phyloP scores from a whole-genome alignment of 2,888 invertebrate species.

The Formica aserva region DNA sequence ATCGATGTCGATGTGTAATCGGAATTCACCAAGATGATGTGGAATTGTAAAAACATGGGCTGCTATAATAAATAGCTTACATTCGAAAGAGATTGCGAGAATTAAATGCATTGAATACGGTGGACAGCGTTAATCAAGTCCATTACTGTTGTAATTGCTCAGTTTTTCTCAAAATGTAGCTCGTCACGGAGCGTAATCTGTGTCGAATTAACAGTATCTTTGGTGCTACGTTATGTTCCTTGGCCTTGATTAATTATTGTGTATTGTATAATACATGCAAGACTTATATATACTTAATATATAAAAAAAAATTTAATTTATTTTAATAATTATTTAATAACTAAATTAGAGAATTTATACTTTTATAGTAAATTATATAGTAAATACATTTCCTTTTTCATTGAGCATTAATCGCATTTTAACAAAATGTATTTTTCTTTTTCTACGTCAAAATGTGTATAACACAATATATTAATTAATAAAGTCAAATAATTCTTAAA shows the following conservation, averaged over 20 bases:
- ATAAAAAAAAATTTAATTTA: neutral
- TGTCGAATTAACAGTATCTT: slow-evolving; percentile 70
- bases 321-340: neutral
- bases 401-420: neutral
- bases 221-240: slow-evolving; percentile 35
- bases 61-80: slow-evolving; percentile 50
- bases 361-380: neutral
- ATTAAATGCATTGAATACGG: slow-evolving; percentile 30
- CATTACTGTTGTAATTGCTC: slow-evolving; percentile 60
- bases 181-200: slow-evolving; percentile 70
- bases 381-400: neutral
- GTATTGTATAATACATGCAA: neutral
- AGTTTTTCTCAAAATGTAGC: slow-evolving; percentile 62
- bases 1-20: neutral
- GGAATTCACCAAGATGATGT: slow-evolving; percentile 2
- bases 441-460: neutral
- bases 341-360: neutral
- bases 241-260: neutral
- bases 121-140: slow-evolving; percentile 64
- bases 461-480: neutral
- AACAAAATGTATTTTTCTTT: neutral
- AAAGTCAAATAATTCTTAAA: neutral
- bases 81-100: slow-evolving; percentile 28
- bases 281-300: neutral
- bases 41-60: neutral